Evolutionary conservation across 1,140 invertebrate genomes (phyloP).

Genomic region (Drosophila teissieri): DNA sequence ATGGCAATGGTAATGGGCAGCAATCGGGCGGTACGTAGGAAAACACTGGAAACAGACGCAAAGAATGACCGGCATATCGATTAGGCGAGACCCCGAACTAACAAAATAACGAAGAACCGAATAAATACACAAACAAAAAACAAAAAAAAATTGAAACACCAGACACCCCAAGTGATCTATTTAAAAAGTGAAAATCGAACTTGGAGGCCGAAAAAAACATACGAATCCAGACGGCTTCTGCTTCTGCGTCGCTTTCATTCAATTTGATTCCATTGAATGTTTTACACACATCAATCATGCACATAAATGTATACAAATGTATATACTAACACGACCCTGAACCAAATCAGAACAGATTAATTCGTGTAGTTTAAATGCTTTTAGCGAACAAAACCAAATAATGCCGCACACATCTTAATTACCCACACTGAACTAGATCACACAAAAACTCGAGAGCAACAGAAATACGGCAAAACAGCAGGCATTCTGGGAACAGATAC

Average conservation of each 20-base stretch:
- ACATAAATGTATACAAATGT: neutral
- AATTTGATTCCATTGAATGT: conserved; percentile 6
- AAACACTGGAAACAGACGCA: conserved; percentile 7
- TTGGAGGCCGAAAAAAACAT: neutral
- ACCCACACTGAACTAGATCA: conserved; percentile 2
- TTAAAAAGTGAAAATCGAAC: conserved; percentile 30
- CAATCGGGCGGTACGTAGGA: neutral
- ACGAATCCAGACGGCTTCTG: neutral
- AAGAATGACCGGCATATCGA: conserved; percentile 45
- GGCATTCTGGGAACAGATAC: conserved; percentile 15
- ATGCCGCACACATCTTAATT: conserved; percentile 6
- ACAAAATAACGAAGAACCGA: neutral
- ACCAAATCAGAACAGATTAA: conserved; percentile 27
- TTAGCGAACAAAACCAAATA: neutral
- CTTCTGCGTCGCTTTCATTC: neutral
- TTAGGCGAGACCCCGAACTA: conserved; percentile 19
- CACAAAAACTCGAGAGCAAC: neutral
- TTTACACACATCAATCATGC: conserved; percentile 23
- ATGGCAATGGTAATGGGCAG: too few relatives aligned
- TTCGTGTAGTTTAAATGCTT: neutral
- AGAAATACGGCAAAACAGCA: neutral
- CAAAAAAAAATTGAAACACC: conserved; percentile 6
- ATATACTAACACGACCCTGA: conserved; percentile 24
- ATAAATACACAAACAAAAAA: neutral
- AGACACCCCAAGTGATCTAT: conserved; percentile 34